A percentile compares a stretch with the other conserved stretches of the same genome.
phyloP scores from a whole-genome alignment of 53 echinoderm and acorn worm genomes.

The Patiria pectinifera region DNA sequence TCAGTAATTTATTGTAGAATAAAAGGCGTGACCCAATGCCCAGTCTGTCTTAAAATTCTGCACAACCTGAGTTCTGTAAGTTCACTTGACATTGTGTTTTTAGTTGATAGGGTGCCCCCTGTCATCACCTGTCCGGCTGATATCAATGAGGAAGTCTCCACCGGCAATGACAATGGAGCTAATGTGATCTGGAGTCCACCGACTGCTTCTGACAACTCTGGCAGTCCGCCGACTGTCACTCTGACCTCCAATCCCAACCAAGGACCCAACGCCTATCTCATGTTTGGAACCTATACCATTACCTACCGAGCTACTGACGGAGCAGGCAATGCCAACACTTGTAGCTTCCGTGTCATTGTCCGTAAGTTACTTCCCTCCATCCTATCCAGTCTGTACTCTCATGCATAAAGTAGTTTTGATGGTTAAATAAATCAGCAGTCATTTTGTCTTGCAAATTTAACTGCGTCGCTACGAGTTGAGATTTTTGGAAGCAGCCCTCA shows the following conservation, averaged over 20 bases:
- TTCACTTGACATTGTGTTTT: neutral
- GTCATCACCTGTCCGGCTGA: conserved; percentile 11
- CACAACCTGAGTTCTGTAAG: no score
- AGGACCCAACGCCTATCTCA: conserved; percentile 12
- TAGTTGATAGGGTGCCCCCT: conserved; percentile 55
- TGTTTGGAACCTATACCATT: conserved; percentile 32
- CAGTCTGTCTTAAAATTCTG: neutral
- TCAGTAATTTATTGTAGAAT: no score
- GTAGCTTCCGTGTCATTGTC: conserved; percentile 46
- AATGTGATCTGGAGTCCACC: conserved; percentile 62
- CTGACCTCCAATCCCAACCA: neutral
- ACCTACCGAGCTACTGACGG: conserved; percentile 31
- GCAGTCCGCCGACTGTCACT: neutral
- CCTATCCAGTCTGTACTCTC: neutral
- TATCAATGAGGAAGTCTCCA: neutral
- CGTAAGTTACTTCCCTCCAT: conserved; percentile 27
- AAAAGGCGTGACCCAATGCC: no score
- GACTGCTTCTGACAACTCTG: conserved; percentile 74
- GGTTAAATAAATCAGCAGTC: neutral
- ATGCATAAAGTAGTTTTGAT: neutral
- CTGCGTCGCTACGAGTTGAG: no score
- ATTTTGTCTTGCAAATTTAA: neutral
- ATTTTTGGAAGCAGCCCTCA: no score
- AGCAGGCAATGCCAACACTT: conserved; percentile 39
- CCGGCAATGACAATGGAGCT: neutral